Evolutionary conservation across 2,113 vertebrate genomes (phyloP).

Genomic region (Thamnaconus septentrionalis): DNA sequence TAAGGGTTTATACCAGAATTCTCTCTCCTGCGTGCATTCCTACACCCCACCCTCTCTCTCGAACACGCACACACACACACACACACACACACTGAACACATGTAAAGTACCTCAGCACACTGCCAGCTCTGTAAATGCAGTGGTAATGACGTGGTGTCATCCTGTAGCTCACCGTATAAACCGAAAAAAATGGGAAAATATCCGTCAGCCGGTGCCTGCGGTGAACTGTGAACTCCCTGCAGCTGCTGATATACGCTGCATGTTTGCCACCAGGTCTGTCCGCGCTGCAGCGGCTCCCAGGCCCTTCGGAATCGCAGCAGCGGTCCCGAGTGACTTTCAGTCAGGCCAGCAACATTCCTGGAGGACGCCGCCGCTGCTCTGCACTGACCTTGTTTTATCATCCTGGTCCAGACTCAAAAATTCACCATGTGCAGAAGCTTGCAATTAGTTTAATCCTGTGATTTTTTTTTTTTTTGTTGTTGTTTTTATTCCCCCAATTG

Average conservation of each 20-base stretch:
- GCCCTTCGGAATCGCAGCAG: background rate
- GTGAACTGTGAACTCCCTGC: constrained; percentile 37
- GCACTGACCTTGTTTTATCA: background rate
- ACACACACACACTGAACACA: background rate
- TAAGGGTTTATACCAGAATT: constrained; percentile 50
- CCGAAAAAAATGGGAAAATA: constrained; percentile 34
- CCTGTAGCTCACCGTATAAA: constrained; percentile 47
- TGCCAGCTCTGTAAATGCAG: constrained; percentile 27
- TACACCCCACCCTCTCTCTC: background rate
- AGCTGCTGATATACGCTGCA: constrained; percentile 16
- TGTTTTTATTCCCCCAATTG: no score
- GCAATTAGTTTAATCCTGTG: background rate
- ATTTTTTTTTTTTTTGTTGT: background rate
- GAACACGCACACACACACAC: constrained; percentile 22
- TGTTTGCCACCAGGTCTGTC: constrained; percentile 18
- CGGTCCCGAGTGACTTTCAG: background rate
- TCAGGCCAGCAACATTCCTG: background rate
- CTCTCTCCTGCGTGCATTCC: constrained; percentile 9
- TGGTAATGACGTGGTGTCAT: constrained; percentile 52
- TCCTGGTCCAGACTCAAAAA: background rate
- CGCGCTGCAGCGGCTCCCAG: background rate
- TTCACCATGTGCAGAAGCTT: background rate
- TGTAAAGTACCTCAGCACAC: constrained; percentile 9
- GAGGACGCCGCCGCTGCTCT: no score
- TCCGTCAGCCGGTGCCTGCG: constrained; percentile 28